A percentile compares a stretch with the other conserved stretches of the same genome.
These are phyloP conservation scores for Chaenocephalus aceratus DNA, from an alignment of 2,113 vertebrate genomes.

Conservation along the genomic window DNA sequence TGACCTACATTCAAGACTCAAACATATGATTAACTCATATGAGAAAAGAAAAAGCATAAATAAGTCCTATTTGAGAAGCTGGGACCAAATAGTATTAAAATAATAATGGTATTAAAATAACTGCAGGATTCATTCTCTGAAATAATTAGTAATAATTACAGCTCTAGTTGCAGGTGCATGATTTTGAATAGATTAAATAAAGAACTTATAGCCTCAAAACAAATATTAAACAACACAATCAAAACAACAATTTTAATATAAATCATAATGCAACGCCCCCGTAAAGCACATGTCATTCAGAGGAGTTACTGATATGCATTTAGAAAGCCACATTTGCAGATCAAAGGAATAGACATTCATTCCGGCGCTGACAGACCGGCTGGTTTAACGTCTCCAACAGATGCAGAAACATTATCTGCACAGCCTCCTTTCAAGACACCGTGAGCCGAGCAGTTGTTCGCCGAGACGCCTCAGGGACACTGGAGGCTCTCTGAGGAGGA, in stretches of 20 bases:
- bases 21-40: neutral
- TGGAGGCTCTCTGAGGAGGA: slow-evolving; percentile 49
- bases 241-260: neutral
- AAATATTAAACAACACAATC: neutral
- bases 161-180: neutral
- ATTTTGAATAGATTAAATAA: neutral
- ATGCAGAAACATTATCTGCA: slow-evolving; percentile 26
- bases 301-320: neutral
- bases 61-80: neutral
- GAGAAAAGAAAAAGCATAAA: neutral
- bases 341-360: neutral
- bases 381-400: neutral
- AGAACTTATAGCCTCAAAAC: neutral
- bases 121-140: too few species aligned
- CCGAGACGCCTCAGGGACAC: slow-evolving; percentile 31
- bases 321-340: neutral
- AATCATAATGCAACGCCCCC: neutral
- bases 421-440: slow-evolving; percentile 34
- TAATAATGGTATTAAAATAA: neutral
- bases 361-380: neutral
- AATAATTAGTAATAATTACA: neutral
- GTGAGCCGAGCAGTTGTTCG: slow-evolving; percentile 40
- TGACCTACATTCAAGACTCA: neutral
- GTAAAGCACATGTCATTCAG: neutral
- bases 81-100: neutral